Percentiles rank a stretch among this genome's conserved stretches.
phyloP scores from a whole-genome alignment of 2,113 vertebrate species.

The Alces alces region DNA sequence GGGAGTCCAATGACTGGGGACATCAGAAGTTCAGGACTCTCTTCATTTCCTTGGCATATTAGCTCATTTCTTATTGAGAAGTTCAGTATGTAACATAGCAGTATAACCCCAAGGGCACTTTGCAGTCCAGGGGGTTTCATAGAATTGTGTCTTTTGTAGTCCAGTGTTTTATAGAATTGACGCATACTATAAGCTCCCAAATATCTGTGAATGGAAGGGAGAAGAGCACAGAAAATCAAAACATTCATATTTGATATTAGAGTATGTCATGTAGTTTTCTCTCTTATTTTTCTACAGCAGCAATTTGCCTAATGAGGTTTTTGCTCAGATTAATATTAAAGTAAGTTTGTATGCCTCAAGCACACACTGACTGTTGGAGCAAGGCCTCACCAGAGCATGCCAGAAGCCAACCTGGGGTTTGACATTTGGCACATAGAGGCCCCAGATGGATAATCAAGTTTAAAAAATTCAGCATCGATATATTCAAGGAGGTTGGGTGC shows the following conservation, averaged over 20 bases:
- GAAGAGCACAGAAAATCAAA: background rate
- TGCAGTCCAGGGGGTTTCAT: background rate
- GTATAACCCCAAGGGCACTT: background rate
- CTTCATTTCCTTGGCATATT: background rate
- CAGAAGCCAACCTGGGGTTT: background rate
- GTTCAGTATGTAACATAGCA: background rate
- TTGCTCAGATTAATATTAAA: constrained; percentile 31
- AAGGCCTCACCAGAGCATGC: background rate
- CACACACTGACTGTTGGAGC: background rate
- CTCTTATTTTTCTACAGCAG: background rate
- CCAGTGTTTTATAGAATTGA: background rate
- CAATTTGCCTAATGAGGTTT: constrained; percentile 51
- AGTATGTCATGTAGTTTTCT: background rate
- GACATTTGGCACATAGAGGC: background rate
- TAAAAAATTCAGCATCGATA: background rate
- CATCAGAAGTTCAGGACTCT: background rate
- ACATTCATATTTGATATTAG: background rate
- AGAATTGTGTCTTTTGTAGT: background rate
- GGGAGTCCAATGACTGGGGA: background rate
- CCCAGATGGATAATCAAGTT: background rate
- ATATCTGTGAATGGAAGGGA: background rate
- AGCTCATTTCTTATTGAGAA: background rate
- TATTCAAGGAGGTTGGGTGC: background rate
- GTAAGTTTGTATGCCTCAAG: constrained; percentile 34
- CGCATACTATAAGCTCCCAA: background rate